Evolutionary conservation across 2,888 invertebrate species (phyloP), one percentile per base, ranked within the genome.

Genomic region (Noctua janthina): DNA sequence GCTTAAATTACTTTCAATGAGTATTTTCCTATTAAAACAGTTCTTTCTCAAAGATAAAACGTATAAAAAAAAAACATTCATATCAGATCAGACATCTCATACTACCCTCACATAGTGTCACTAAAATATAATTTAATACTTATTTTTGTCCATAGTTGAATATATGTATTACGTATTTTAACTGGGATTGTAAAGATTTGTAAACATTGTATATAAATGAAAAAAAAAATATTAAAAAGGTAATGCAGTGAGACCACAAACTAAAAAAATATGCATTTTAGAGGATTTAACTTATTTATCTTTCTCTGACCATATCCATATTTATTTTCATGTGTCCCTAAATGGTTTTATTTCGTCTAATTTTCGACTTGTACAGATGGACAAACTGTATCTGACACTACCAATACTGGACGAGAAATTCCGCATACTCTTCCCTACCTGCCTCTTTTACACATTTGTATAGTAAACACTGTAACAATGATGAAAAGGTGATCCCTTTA

Each of bases 241-340:
- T 56, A 75, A 82, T 79, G 89, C 90, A 82, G 49, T 80, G 90
- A 90, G 89, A 89, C 89, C 90, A 90, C 87, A 82, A 87, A 75
- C 20, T 35, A 54, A 79, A 73, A 73, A 15, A 62, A 67, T 5
- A 49, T 8, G 20, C 23, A 20, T 72, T 29, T 82, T n/a, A 46
- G 39, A 46, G 29, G 23, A 49, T 49, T 84, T 66, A 15, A n/a
- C 39, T 39, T 43, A 66, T 62, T 43, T 29, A 74, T 7, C n/a
- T 46, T 23, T 79, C 23, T 81, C 46, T 56, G 7, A 64, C 54
- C n/a, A n/a, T 39, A 39, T 54, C 13, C 35, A 62, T 54, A n/a
- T 39, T 75, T 39, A 56, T 51, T 56, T 20, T n/a, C 23, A 13
- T 43, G 23, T 70, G 15, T 23, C 49, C 17, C 10, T 29, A 46